Percentiles rank a stretch among this genome's conserved stretches.
These are phyloP conservation scores for Poecilia gillii DNA, from an alignment of 2,797 vertebrate species.

Conservation along the genomic window DNA sequence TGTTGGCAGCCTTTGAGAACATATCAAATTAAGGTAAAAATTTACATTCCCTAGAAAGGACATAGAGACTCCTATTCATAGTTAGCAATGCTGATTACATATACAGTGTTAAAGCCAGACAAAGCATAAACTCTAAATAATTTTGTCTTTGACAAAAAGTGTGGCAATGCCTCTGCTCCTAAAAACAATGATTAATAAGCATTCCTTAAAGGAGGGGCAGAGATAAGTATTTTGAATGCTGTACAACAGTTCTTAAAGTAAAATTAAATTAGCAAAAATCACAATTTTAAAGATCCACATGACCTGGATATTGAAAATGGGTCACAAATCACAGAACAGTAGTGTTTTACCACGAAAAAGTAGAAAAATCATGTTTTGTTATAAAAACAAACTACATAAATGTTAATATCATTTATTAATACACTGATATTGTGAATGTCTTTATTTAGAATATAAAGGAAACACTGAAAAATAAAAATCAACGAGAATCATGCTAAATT, in stretches of 20 bases:
- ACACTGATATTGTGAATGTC: no score
- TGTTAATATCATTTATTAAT: no score
- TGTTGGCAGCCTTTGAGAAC: neutral
- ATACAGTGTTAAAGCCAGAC: neutral
- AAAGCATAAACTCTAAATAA: neutral
- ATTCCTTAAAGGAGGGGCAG: neutral
- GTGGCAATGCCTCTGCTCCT: neutral
- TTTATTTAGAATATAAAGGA: neutral
- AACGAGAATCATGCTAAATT: neutral
- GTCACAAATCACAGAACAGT: neutral
- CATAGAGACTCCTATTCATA: neutral
- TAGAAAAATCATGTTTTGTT: neutral
- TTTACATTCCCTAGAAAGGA: neutral
- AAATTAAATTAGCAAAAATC: neutral
- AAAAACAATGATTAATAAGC: neutral
- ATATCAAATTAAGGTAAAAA: neutral
- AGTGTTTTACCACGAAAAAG: neutral
- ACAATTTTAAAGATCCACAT: neutral
- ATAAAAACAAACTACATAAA: neutral
- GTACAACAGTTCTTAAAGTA: neutral
- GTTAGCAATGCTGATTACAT: neutral
- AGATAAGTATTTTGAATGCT: neutral
- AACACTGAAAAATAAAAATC: neutral
- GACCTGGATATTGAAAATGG: neutral
- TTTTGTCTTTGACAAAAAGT: neutral